These are phyloP conservation scores for Drosophila prostipennis DNA, from an alignment of 2,888 invertebrate species.

Conservation along the genomic window DNA sequence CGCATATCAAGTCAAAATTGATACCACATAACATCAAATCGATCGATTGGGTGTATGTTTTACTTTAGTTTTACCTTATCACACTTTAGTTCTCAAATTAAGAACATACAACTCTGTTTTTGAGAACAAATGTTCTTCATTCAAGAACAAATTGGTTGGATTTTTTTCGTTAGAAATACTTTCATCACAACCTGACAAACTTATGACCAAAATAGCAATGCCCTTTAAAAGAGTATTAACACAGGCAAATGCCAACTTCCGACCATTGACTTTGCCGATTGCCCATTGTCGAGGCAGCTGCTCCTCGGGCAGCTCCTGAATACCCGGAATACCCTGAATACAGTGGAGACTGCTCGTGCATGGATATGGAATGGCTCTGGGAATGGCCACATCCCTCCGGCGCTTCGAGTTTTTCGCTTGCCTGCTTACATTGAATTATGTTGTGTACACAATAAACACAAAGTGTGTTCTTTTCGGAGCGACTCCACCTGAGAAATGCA, in stretches of 20 bases:
- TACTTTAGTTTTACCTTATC: too few relatives aligned
- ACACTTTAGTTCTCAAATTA: too few relatives aligned
- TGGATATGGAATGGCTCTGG: conserved; percentile 45
- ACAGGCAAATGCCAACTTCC: conserved; percentile 34
- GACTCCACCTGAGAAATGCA: conserved; percentile 24
- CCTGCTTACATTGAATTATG: conserved; percentile 69
- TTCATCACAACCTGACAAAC: background rate
- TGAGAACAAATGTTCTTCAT: too few relatives aligned
- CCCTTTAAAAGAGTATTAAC: conserved; percentile 1
- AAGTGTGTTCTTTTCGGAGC: conserved; percentile 12
- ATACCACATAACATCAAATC: too few relatives aligned
- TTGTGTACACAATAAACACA: conserved; percentile 50
- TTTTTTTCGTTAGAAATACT: too few relatives aligned
- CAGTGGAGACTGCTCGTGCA: conserved; percentile 55
- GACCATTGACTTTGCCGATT: conserved; percentile 59
- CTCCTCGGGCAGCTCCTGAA: conserved; percentile 8
- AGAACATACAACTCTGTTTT: too few relatives aligned
- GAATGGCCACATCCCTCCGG: conserved; percentile 19
- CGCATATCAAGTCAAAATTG: too few relatives aligned
- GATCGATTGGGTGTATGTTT: too few relatives aligned
- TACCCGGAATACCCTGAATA: conserved; percentile 8
- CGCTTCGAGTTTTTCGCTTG: conserved; percentile 39
- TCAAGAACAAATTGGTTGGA: too few relatives aligned
- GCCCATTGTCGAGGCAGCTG: conserved; percentile 54
- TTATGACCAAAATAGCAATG: background rate